Percentiles rank a stretch among this genome's conserved stretches.
Evolutionary conservation across 2,797 vertebrate species (phyloP).

Genomic region (Syndactyla subalaris): DNA sequence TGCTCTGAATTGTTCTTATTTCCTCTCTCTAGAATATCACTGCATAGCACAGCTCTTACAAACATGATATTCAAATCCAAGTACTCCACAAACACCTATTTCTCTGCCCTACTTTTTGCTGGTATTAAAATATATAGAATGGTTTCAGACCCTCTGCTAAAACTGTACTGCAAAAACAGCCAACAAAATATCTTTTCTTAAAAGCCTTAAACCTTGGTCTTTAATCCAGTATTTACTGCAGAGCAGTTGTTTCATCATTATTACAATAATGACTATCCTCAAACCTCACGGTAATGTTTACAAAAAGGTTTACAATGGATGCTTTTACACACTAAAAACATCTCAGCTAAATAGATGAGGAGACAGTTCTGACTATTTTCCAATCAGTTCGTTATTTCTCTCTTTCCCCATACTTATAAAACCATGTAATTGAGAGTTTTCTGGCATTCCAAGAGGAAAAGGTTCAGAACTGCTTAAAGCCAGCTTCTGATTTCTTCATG

Average conservation of each 20-base stretch:
- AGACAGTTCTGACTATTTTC: not conserved
- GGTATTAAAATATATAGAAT: not conserved
- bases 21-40: not conserved
- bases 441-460: not conserved
- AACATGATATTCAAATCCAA: not conserved
- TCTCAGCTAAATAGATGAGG: not conserved
- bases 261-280: not conserved
- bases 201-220: not conserved
- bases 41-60: not conserved
- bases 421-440: not conserved
- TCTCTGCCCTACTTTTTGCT: not conserved
- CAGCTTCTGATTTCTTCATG: not conserved
- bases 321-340: not conserved
- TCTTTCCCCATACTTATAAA: not conserved
- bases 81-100: not conserved
- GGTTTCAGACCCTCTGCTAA: not conserved
- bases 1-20: not conserved
- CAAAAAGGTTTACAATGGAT: not conserved
- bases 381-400: not conserved
- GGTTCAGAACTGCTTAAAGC: not conserved
- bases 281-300: not conserved
- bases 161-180: not conserved
- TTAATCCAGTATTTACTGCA: not conserved
- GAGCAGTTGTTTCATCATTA: not conserved
- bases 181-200: not conserved